phyloP scores from a whole-genome alignment of 1,140 invertebrate species.

The Brachionus koreanus region DNA sequence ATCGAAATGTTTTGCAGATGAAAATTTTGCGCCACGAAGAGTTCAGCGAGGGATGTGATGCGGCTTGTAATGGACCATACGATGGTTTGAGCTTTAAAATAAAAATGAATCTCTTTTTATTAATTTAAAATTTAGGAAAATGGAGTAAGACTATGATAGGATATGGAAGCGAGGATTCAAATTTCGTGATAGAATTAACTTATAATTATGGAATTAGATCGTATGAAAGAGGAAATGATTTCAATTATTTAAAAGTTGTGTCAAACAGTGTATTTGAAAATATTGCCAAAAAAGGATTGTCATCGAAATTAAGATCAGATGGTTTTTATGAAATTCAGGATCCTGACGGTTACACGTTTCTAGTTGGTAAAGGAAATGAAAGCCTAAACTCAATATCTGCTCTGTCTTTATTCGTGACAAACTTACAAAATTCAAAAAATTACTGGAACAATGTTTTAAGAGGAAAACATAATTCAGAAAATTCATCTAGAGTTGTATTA shows the following conservation, averaged over 20 bases:
- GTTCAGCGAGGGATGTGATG: slow-evolving; percentile 89
- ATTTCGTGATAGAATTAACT: slow-evolving; percentile 93
- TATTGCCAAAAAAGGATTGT: slow-evolving; percentile 64
- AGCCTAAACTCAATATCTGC: slow-evolving; percentile 74
- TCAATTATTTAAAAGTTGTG: slow-evolving; percentile 72
- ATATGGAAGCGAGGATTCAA: slow-evolving; percentile 86
- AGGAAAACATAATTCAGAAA: not conserved
- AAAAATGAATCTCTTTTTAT: slow-evolving; percentile 74
- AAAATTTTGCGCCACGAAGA: slow-evolving; percentile 90
- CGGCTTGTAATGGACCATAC: slow-evolving; percentile 86
- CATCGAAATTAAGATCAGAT: slow-evolving; percentile 66
- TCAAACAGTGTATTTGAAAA: slow-evolving; percentile 72
- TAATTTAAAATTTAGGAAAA: slow-evolving; percentile 64
- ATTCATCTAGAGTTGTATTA: not conserved
- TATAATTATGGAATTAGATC: slow-evolving; percentile 89
- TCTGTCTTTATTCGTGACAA: slow-evolving; percentile 73
- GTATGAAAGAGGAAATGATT: slow-evolving; percentile 85
- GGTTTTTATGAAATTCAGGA: slow-evolving; percentile 66
- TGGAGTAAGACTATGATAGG: slow-evolving; percentile 99
- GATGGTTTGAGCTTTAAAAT: slow-evolving; percentile 45
- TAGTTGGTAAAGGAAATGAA: slow-evolving; percentile 68
- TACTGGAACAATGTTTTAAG: slow-evolving; percentile 45
- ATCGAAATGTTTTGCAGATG: slow-evolving; percentile 83
- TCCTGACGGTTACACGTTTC: slow-evolving; percentile 85
- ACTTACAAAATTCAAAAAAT: slow-evolving; percentile 69